phyloP scores from a whole-genome alignment of 2,113 vertebrate species.

The Poecilia latipinna region DNA sequence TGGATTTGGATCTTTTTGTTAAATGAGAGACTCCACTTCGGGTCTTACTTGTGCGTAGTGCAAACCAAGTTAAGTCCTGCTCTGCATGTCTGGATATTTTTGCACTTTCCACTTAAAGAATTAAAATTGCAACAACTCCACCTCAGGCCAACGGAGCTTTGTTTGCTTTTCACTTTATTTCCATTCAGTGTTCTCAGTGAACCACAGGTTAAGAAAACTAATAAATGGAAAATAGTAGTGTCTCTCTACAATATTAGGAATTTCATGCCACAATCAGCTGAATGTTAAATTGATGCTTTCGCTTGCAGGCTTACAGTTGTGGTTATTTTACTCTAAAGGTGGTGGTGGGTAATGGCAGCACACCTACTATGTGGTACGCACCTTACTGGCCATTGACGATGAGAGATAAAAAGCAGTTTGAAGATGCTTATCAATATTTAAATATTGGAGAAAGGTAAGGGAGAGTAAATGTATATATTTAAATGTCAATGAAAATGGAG shows the following conservation, averaged over 20 bases:
- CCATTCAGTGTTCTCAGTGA: conserved; percentile 16
- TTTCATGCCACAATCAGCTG: conserved; percentile 20
- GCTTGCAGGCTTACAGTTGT: neutral
- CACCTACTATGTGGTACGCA: neutral
- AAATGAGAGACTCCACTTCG: neutral
- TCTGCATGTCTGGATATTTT: neutral
- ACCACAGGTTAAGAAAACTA: conserved; percentile 57
- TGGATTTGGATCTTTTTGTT: neutral
- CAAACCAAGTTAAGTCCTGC: neutral
- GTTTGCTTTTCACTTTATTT: conserved; percentile 5
- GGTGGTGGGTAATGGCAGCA: neutral
- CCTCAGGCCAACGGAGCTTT: conserved; percentile 2
- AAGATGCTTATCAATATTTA: neutral
- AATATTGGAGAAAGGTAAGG: neutral
- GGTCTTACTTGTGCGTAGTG: neutral
- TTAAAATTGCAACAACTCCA: conserved; percentile 24
- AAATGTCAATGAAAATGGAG: neutral
- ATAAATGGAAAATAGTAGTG: conserved; percentile 45
- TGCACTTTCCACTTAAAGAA: conserved; percentile 20
- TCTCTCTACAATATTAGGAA: conserved; percentile 43
- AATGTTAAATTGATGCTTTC: conserved; percentile 14
- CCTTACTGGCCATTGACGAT: neutral
- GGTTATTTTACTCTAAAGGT: conserved; percentile 20
- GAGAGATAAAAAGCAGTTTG: neutral
- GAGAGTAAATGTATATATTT: too few relatives aligned